Conservation (phyloP, 2,797 vertebrate species). For the Sorex maritimensis region DNA sequence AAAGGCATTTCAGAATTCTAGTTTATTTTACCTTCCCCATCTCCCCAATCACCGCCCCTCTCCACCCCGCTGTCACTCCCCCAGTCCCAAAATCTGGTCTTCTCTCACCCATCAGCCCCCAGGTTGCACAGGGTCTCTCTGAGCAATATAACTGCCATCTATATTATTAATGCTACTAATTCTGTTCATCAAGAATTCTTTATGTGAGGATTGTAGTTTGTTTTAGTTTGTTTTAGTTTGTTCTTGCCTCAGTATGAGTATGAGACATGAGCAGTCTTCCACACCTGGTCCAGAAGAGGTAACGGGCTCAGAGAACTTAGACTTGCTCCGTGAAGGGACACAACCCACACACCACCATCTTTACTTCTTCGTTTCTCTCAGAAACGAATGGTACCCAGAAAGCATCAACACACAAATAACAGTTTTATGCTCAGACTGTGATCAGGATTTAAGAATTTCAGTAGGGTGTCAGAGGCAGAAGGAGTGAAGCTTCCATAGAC, state of each 20-base stretch:
- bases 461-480: neutral
- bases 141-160: neutral
- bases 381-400: neutral
- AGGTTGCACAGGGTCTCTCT: neutral
- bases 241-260: neutral
- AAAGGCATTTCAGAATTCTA: neutral
- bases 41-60: neutral
- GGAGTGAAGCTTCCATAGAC: neutral
- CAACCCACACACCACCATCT: neutral
- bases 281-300: neutral
- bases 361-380: neutral
- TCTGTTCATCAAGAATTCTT: neutral
- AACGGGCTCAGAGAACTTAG: slow-evolving; percentile 28
- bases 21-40: neutral
- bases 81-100: neutral
- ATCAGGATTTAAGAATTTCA: neutral
- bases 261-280: neutral
- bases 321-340: neutral
- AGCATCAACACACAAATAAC: slow-evolving; percentile 9
- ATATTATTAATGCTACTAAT: neutral
- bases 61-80: too few relatives aligned
- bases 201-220: neutral
- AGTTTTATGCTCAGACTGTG: neutral
- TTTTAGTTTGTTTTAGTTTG: neutral
- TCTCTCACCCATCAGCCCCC: neutral